Evolutionary conservation across 2,797 vertebrate species (phyloP).

Genomic region (Nannoperca australis): DNA sequence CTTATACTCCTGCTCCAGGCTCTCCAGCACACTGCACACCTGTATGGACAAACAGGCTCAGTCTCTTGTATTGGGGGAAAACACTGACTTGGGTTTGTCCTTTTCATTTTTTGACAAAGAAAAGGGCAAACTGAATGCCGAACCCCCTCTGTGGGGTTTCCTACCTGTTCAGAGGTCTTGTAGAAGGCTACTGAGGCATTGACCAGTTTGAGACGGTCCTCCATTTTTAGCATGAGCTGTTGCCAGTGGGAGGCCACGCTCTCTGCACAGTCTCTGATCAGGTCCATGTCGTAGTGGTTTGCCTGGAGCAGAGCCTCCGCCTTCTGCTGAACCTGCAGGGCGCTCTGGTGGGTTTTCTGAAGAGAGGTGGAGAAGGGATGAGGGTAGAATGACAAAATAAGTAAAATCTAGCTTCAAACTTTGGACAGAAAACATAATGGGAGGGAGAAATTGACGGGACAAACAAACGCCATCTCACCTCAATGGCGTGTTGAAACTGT

Average conservation of each 20-base stretch:
- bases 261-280: slow-evolving; percentile 97
- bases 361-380: not conserved
- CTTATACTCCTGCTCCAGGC: slow-evolving; percentile 98
- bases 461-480: slow-evolving; percentile 81
- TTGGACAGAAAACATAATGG: not conserved
- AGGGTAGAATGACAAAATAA: not conserved
- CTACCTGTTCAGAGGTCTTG: slow-evolving; percentile 97
- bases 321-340: slow-evolving; percentile 98
- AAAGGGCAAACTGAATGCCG: not conserved
- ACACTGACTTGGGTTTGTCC: not conserved
- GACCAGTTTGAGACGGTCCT: slow-evolving; percentile 98
- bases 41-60: slow-evolving; percentile 35
- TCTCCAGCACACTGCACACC: slow-evolving; percentile 96
- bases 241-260: slow-evolving; percentile 97
- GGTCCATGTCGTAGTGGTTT: slow-evolving; percentile 98
- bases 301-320: slow-evolving; percentile 96
- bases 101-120: not conserved
- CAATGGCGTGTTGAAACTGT: slow-evolving; percentile 98
- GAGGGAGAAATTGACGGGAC: not conserved
- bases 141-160: not conserved
- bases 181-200: slow-evolving; percentile 99
- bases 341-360: slow-evolving; percentile 93
- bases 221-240: slow-evolving; percentile 99
- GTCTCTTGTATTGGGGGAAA: not conserved
- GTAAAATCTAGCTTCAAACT: not conserved